phyloP scores from a whole-genome alignment of 2,113 vertebrate species.

The Ondatra zibethicus region DNA sequence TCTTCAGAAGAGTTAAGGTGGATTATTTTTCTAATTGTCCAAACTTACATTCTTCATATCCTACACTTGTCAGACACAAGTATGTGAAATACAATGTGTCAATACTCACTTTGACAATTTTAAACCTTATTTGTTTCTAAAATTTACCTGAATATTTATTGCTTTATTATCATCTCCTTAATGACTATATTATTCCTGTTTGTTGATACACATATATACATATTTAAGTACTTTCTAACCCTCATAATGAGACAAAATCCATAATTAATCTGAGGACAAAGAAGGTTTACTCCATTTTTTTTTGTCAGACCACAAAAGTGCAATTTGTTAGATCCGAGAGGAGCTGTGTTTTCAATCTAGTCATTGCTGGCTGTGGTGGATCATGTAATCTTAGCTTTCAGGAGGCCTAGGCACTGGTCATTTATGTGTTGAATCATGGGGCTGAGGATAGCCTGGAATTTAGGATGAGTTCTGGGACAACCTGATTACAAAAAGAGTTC shows the following conservation, averaged over 20 bases:
- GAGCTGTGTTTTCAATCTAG: not conserved
- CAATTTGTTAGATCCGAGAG: not conserved
- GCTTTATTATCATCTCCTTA: conserved; percentile 16
- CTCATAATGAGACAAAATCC: not conserved
- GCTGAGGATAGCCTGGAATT: not conserved
- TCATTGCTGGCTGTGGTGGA: not conserved
- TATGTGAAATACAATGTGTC: not conserved
- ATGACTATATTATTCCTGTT: conserved; percentile 40
- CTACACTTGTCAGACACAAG: not conserved
- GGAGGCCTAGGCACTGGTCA: not conserved
- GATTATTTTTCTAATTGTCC: conserved; percentile 16
- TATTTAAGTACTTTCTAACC: not conserved
- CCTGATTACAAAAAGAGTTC: not conserved
- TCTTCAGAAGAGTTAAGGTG: not conserved
- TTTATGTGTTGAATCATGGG: not conserved
- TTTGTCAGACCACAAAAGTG: conserved; percentile 25
- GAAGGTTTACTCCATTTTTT: not conserved
- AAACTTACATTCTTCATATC: conserved; percentile 7
- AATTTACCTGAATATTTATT: conserved; percentile 35
- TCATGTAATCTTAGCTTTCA: not conserved
- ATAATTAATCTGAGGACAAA: not conserved
- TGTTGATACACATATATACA: not conserved
- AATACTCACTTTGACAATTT: conserved; percentile 28
- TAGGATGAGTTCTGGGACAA: not conserved
- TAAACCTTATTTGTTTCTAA: not conserved